Percentiles rank a stretch among this genome's conserved stretches.
Evolutionary conservation across 1,140 invertebrate species (phyloP).

Genomic region (Coboldia fuscipes): DNA sequence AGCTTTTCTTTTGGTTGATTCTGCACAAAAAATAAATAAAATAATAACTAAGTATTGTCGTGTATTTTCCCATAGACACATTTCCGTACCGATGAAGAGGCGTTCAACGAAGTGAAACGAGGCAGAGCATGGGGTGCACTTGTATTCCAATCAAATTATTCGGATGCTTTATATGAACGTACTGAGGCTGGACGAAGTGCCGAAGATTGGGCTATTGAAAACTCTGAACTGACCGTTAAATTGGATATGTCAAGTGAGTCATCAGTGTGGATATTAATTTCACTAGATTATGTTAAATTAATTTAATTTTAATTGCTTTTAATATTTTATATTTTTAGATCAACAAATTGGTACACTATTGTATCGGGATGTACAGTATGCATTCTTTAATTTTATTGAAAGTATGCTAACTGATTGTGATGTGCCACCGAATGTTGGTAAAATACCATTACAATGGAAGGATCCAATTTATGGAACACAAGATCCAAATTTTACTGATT

Average conservation of each 20-base stretch:
- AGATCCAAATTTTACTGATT: constrained; percentile 77
- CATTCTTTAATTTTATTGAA: constrained; percentile 51
- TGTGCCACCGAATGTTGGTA: constrained; percentile 43
- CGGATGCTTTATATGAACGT: constrained; percentile 44
- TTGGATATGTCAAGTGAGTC: constrained; percentile 80
- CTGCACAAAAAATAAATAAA: background rate
- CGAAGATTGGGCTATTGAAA: constrained; percentile 41
- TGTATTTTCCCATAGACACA: constrained; percentile 16
- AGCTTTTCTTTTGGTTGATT: too few species aligned
- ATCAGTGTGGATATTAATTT: constrained; percentile 2
- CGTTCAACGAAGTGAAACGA: constrained; percentile 40
- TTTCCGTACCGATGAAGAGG: constrained; percentile 28
- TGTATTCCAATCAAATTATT: constrained; percentile 65
- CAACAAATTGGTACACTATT: constrained; percentile 75
- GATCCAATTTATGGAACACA: constrained; percentile 70
- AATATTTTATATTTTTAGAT: constrained; percentile 39
- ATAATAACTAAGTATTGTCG: background rate
- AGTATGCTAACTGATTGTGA: constrained; percentile 40
- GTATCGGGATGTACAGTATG: constrained; percentile 44
- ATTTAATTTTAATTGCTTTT: constrained; percentile 1
- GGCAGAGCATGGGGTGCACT: constrained; percentile 68
- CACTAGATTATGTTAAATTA: background rate
- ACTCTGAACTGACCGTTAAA: constrained; percentile 51
- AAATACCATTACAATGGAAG: constrained; percentile 53
- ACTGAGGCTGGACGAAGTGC: constrained; percentile 43